Evolutionary conservation across 2,113 vertebrate species (phyloP), one percentile per base, ranked within the genome.

Genomic region (Seriola rivoliana): DNA sequence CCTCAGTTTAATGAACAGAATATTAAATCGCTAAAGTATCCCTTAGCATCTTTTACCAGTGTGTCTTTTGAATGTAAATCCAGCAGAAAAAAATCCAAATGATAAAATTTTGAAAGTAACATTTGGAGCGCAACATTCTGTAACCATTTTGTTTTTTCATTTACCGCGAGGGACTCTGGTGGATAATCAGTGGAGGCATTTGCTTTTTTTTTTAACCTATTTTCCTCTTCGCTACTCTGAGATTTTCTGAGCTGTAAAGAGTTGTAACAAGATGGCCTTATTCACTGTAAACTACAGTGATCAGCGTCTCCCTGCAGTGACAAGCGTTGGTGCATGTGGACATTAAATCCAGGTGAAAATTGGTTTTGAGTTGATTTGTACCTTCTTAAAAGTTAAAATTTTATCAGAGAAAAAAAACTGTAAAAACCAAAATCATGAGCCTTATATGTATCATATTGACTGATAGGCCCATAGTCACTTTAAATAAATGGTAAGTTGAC

Each of bases 401-500:
- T 69, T 25, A 44, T 66, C 21, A 23, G 29, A 40, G 21, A 59
- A 66, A 48, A 42, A 60, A 36, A 34, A 29, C 7, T 16, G 6
- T 58, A 16, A 60, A 67, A 52, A 52, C 11, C 25, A 63, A 68
- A 54, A 59, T 10, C 32, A 42, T 52, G 17, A 77, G 40, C 50
- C 10, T 36, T 17, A 17, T 48, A 42, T 46, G 8, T 70, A 17
- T 64, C 36, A 21, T 60, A 9, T 9, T 80, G 55, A 19, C 8
- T 25, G 32, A 65, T 32, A 29, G 29, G 29, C 29, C 29, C 29
- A 74, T 3, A 16, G 29, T 12, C 19, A 4, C 40, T 66, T 68
- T 36, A 17, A 52, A 21, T 29, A 65, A 13, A 58, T 64, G 64
- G 46, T 54, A 57, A 71, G 46, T 54, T 77, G 32, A 79, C 8